Evolutionary conservation across 2,888 invertebrate genomes (phyloP).

Genomic region (Metalampra italica): DNA sequence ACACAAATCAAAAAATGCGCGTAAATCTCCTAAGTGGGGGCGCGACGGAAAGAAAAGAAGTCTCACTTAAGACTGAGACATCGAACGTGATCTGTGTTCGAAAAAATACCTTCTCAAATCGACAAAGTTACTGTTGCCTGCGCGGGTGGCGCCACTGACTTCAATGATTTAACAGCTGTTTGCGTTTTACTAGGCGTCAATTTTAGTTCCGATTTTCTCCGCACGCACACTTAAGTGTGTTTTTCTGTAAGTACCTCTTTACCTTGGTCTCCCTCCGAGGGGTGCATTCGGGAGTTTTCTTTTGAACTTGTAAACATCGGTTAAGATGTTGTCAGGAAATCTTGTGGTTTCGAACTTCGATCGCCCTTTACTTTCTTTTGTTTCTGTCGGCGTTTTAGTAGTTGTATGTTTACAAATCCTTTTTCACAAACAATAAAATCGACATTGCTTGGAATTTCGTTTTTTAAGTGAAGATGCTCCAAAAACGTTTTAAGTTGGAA

Average conservation of each 20-base stretch:
- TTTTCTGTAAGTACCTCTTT: conserved; percentile 51
- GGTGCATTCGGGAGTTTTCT: conserved; percentile 35
- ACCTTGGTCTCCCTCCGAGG: conserved; percentile 46
- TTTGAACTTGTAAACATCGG: conserved; percentile 67
- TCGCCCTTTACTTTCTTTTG: conserved; percentile 45
- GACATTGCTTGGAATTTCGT: not conserved
- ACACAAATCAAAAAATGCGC: conserved; percentile 56
- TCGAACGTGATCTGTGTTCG: conserved; percentile 76
- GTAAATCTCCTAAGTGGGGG: conserved; percentile 54
- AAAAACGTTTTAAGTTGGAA: not conserved
- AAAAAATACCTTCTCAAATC: conserved; percentile 54
- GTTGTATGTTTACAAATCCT: too few relatives aligned
- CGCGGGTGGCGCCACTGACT: not conserved
- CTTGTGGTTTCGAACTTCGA: conserved; percentile 55
- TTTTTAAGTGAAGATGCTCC: conserved; percentile 6
- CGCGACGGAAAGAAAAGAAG: conserved; percentile 53
- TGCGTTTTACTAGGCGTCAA: not conserved
- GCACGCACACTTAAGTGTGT: not conserved
- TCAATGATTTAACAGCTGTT: not conserved
- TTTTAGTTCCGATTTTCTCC: not conserved
- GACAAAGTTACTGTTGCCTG: not conserved
- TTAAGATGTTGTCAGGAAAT: conserved; percentile 55
- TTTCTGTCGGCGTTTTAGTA: conserved; percentile 22
- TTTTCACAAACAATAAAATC: too few relatives aligned
- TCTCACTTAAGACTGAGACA: conserved; percentile 66